Evolutionary conservation across 2,113 vertebrate species (phyloP), one percentile per base, ranked within the genome.

Genomic region (Oxyruncus cristatus): DNA sequence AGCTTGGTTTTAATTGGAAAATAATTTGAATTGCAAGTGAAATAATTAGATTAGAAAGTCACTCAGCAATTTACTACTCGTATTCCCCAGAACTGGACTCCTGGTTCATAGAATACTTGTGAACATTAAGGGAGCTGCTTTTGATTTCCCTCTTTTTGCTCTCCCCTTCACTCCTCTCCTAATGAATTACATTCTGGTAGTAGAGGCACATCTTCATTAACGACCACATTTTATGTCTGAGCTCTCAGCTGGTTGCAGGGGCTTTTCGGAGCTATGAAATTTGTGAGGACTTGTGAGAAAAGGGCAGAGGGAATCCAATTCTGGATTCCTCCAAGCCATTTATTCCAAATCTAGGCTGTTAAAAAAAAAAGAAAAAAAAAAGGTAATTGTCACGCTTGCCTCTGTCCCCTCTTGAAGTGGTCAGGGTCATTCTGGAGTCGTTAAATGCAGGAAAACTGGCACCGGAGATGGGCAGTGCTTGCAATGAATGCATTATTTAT

Each of bases 1-100:
- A 97, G 81, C 93, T 96, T 78, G 75, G 92, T 96, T 97, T 97
- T 97, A 97, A 97, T 97, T 97, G 96, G 96, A 95, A 97, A 97
- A 97, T 97, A 95, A 97, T 97, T 97, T 97, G 97, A 97, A 97
- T 97, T 97, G 92, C 96, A 96, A 97, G 96, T 96, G 94, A 97
- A 97, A 97, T 97, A 97, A 97, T 97, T 96, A 95, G 96, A 97
- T 97, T 97, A 97, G 96, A 96, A 97, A 97, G 95, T 92, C 87
- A 28, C 95, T 95, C 92, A 89, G 95, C 95, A 95, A 95, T 97
- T 97, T 96, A 80, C 78, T 74, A 55, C 79, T 93, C 18, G 0
- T 94, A 93, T 96, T 95, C 92, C 91, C 94, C 47, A 95, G 95
- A 94, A 96, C 70, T 3, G 76, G 94, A 94, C 93, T 95, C 77